These are phyloP conservation scores for Amyelois transitella DNA, from an alignment of 1,140 invertebrate genomes.

Conservation along the genomic window DNA sequence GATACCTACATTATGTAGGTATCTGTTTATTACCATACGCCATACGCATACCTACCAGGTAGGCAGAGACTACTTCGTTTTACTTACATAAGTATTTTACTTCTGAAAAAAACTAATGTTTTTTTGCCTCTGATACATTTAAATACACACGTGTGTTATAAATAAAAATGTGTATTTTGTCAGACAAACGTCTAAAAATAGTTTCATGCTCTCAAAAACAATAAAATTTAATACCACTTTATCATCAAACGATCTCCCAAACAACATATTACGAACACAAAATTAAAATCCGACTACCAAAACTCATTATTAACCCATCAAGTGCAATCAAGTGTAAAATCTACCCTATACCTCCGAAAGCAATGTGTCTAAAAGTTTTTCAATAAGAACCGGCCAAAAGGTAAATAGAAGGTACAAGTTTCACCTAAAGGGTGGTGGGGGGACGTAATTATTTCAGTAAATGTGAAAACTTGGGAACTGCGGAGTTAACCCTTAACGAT, in stretches of 20 bases:
- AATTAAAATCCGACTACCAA: neutral
- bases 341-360: constrained; percentile 3
- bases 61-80: too few relatives aligned
- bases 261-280: neutral
- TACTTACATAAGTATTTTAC: too few relatives aligned
- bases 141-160: too few relatives aligned
- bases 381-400: constrained; percentile 26
- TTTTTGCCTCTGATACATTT: too few relatives aligned
- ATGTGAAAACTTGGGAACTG: constrained; percentile 28
- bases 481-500: constrained; percentile 27
- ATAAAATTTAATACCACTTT: neutral
- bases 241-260: neutral
- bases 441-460: constrained; percentile 36
- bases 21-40: too few relatives aligned
- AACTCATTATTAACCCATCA: neutral
- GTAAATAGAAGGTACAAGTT: constrained; percentile 33
- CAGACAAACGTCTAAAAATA: too few relatives aligned
- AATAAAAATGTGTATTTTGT: too few relatives aligned
- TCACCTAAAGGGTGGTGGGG: constrained; percentile 13
- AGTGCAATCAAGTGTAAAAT: constrained; percentile 9
- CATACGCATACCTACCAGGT: too few relatives aligned
- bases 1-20: too few relatives aligned
- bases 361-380: constrained; percentile 37
- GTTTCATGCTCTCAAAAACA: too few relatives aligned
- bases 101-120: too few relatives aligned